Evolutionary conservation across 2,888 invertebrate species (phyloP), one percentile per base, ranked within the genome.

Genomic region (Tetanocera ferruginea): DNA sequence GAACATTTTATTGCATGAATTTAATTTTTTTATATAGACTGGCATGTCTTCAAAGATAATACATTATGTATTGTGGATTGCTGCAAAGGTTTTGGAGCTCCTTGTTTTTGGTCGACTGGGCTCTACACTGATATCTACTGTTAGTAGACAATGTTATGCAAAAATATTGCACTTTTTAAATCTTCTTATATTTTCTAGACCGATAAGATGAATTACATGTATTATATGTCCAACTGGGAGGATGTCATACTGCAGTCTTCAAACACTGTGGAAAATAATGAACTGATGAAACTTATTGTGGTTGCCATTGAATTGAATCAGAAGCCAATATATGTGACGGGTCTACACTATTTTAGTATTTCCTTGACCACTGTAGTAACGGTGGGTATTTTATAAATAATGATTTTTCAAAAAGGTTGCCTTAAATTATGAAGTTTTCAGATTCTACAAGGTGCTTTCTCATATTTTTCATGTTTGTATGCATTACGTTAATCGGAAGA

Each of bases 141-240:
- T 84, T 34, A 69, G 78, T 73, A 5, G 14, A 51, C 6, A n/a
- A 19, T 57, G 5, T 19, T 31, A 19, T n/a, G n/a, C n/a, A n/a
- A n/a, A n/a, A n/a, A n/a, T n/a, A n/a, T n/a, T n/a, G n/a, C n/a
- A n/a, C n/a, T n/a, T n/a, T n/a, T n/a, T n/a, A n/a, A 43, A 28
- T 8, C 14, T 19, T 23, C 34, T 31, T 43, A 51, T 57, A 0
- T 67, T 11, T 67, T 9, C 14, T 34, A 84, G 84, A 85, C 84
- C 2, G 77, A 83, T 70, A 77, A 74, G 2, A 78, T 82, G 74
- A 84, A 82, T 66, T 78, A 82, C 19, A 75, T 73, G 23, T 85
- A 85, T 72, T 85, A 84, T 77, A 66, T 80, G 37, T 82, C 83
- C 6, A 81, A 83, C 73, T 85, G 84, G 84, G 84, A 84, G 37